A percentile compares a stretch with the other conserved stretches of the same genome.
These are phyloP conservation scores for Apodemus sylvaticus DNA, from an alignment of 2,113 vertebrate genomes.

Conservation along the genomic window DNA sequence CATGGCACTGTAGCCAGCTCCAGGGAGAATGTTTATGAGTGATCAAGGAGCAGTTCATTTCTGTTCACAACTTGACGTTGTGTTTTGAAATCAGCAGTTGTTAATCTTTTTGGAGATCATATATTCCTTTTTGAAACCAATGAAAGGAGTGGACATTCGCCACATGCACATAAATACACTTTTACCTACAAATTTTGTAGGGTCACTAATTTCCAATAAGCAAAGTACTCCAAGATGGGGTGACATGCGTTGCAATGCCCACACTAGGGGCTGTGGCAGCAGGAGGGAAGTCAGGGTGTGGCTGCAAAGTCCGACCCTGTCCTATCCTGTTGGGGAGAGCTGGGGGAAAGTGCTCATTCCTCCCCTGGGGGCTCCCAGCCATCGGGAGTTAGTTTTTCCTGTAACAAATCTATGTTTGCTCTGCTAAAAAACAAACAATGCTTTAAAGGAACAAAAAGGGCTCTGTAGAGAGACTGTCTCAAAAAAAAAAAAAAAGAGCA, in stretches of 20 bases:
- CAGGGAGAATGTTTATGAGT: conserved; percentile 31
- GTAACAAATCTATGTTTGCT: not conserved
- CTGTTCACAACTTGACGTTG: conserved; percentile 37
- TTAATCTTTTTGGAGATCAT: conserved; percentile 15
- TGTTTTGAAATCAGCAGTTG: conserved; percentile 42
- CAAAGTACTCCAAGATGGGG: not conserved
- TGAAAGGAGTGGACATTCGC: not conserved
- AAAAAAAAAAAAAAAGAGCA: not conserved
- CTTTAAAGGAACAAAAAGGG: not conserved
- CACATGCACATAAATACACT: not conserved
- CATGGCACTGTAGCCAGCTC: not conserved
- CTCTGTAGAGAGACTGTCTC: not conserved
- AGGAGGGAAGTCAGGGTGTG: not conserved
- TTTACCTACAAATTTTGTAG: not conserved
- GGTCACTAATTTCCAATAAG: not conserved
- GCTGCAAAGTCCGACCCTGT: not conserved
- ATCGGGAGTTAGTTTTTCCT: not conserved
- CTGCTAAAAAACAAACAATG: not conserved
- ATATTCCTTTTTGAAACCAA: conserved; percentile 10
- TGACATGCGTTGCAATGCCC: not conserved
- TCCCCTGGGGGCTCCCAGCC: not conserved
- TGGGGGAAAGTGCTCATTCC: not conserved
- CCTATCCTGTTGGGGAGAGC: not conserved
- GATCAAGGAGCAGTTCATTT: not conserved
- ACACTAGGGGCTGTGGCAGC: not conserved